phyloP scores from a whole-genome alignment of 1,140 invertebrate genomes.

The Neotoxoptera formosana region DNA sequence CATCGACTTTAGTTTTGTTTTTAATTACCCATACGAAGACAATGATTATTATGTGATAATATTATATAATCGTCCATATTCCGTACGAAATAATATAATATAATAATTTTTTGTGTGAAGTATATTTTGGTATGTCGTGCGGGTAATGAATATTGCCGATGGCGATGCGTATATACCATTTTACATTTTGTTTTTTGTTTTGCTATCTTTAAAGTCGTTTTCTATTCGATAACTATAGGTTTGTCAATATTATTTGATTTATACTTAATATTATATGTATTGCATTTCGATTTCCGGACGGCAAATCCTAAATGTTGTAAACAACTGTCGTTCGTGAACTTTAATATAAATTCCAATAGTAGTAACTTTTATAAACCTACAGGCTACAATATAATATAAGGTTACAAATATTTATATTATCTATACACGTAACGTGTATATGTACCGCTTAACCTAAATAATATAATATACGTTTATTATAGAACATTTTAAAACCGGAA shows the following conservation, averaged over 20 bases:
- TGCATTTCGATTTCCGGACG: neutral
- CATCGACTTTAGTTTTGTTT: no score
- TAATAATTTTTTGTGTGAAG: no score
- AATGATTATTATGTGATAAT: no score
- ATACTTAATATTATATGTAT: neutral
- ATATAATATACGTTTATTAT: neutral
- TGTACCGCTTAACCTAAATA: neutral
- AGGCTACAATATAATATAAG: no score
- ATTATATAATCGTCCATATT: no score
- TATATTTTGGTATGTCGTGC: no score
- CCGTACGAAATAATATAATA: no score
- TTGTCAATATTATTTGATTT: neutral
- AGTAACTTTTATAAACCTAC: neutral
- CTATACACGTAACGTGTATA: neutral
- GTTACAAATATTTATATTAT: neutral
- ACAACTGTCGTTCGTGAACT: neutral
- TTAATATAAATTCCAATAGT: neutral
- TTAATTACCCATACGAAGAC: no score
- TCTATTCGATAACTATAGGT: neutral
- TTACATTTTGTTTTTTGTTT: no score
- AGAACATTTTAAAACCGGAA: neutral
- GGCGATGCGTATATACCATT: no score
- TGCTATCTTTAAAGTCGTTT: no score
- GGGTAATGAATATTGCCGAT: no score
- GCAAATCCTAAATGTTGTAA: neutral